Evolutionary conservation across 2,797 vertebrate genomes (phyloP).

Genomic region (Euthynnus affinis): DNA sequence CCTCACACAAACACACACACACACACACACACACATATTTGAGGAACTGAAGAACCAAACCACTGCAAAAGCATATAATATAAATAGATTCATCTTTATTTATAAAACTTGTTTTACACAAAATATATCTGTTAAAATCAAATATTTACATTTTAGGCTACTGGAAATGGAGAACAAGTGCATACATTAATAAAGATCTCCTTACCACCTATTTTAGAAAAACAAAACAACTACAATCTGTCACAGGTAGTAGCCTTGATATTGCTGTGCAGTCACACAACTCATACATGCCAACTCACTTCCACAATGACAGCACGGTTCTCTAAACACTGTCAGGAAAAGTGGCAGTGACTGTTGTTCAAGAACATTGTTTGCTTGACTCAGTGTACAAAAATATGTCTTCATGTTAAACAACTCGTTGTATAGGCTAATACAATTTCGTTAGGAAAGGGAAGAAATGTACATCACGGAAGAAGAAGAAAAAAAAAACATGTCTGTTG

Average conservation of each 20-base stretch:
- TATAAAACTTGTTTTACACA: conserved; percentile 90
- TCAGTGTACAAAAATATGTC: conserved; percentile 92
- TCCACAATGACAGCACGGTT: conserved; percentile 57
- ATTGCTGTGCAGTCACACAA: conserved; percentile 71
- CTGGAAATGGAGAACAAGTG: conserved; percentile 89
- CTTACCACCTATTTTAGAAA: conserved; percentile 74
- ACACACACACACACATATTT: conserved; percentile 22
- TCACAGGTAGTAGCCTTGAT: conserved; percentile 80
- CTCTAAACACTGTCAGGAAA: conserved; percentile 68
- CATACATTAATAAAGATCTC: conserved; percentile 89
- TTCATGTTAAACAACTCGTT: conserved; percentile 83
- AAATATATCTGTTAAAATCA: conserved; percentile 92
- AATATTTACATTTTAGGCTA: conserved; percentile 89
- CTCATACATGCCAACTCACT: conserved; percentile 56
- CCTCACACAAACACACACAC: conserved; percentile 1
- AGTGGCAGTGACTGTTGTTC: conserved; percentile 77
- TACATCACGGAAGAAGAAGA: conserved; percentile 44
- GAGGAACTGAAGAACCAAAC: conserved; percentile 57
- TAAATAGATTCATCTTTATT: conserved; percentile 92
- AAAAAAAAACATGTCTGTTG: conserved; percentile 58
- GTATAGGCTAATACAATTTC: conserved; percentile 69
- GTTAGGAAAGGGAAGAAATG: conserved; percentile 58
- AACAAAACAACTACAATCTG: conserved; percentile 81
- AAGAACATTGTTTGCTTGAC: conserved; percentile 71
- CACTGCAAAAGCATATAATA: conserved; percentile 75